Conservation (phyloP, 2,797 vertebrate species). For the Sebastes umbrosus region DNA sequence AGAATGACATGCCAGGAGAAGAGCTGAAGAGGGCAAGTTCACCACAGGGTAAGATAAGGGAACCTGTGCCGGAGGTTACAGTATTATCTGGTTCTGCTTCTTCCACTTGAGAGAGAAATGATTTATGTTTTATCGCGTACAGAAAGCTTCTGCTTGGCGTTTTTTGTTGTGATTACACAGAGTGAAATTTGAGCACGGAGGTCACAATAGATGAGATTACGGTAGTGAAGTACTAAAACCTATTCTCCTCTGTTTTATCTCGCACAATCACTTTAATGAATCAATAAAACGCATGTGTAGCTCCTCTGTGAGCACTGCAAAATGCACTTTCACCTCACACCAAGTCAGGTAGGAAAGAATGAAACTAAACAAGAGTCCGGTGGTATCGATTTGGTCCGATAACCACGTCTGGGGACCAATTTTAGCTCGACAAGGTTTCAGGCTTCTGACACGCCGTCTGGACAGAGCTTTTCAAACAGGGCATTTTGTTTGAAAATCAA, state of each 20-base stretch:
- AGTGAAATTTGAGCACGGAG: background rate
- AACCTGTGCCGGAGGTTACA: background rate
- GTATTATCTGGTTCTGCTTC: background rate
- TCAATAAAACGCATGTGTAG: slow-evolving; percentile 42
- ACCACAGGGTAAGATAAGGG: slow-evolving; percentile 11
- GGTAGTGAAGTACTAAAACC: slow-evolving; percentile 2
- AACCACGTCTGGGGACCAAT: slow-evolving; percentile 41
- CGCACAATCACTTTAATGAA: slow-evolving; percentile 35
- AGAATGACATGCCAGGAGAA: background rate
- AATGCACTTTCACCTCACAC: slow-evolving; percentile 10
- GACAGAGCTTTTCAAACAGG: background rate
- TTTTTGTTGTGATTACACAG: slow-evolving; percentile 12
- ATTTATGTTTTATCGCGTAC: background rate
- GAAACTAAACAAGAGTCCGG: slow-evolving; percentile 10
- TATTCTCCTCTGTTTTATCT: slow-evolving; percentile 26
- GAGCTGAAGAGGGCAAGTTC: background rate
- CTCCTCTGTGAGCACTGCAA: slow-evolving; percentile 1
- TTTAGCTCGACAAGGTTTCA: slow-evolving; percentile 22
- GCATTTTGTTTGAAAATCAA: background rate
- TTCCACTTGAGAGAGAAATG: background rate
- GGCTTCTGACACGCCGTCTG: background rate
- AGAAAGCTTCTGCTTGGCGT: background rate
- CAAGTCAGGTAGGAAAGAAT: slow-evolving; percentile 21
- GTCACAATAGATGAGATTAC: slow-evolving; percentile 2
- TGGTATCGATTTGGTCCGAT: slow-evolving; percentile 55